phyloP scores from a whole-genome alignment of 2,797 vertebrate genomes.

The Argya squamiceps region DNA sequence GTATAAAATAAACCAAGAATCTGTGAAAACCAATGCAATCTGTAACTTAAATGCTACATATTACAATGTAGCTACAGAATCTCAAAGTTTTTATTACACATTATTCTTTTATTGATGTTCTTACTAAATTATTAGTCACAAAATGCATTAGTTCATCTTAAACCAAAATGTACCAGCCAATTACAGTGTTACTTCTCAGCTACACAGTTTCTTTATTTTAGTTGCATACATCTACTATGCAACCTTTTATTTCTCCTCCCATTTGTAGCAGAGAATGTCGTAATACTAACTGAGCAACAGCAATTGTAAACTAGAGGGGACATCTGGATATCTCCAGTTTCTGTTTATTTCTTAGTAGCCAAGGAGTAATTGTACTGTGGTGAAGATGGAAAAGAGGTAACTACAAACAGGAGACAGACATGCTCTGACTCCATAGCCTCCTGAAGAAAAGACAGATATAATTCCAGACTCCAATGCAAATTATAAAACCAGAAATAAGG shows the following conservation, averaged over 20 bases:
- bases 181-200: neutral
- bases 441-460: neutral
- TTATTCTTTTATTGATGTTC: neutral
- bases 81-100: accelerated
- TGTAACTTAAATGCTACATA: neutral
- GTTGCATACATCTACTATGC: neutral
- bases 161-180: neutral
- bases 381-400: neutral
- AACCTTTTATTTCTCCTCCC: neutral
- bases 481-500: neutral
- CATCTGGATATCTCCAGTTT: neutral
- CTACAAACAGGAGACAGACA: neutral
- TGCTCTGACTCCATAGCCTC: neutral
- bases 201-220: neutral
- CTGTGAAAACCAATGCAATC: neutral
- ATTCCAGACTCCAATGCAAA: neutral
- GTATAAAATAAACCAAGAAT: neutral
- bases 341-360: neutral
- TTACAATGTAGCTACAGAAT: neutral
- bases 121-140: neutral
- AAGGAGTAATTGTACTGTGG: neutral
- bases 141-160: neutral
- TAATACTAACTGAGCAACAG: neutral
- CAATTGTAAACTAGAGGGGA: neutral
- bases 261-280: neutral